A percentile compares a stretch with the other conserved stretches of the same genome.
These are phyloP conservation scores for Rousettus madagascariensis DNA, from an alignment of 2,797 vertebrate species.

Conservation along the genomic window DNA sequence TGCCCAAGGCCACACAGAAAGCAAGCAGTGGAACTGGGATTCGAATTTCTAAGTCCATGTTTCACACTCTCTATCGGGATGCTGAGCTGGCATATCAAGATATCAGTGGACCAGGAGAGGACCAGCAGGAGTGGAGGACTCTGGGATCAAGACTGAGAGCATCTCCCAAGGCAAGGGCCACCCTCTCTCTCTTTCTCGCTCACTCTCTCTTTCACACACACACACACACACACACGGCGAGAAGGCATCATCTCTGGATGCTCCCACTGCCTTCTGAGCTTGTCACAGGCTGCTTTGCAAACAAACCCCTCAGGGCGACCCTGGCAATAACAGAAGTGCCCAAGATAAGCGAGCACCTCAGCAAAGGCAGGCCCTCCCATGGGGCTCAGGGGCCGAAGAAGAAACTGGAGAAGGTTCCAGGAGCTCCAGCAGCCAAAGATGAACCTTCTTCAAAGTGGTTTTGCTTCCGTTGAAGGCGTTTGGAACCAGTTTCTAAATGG, in stretches of 20 bases:
- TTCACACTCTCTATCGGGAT: not conserved
- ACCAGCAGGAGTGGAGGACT: not conserved
- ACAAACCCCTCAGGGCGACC: rapidly evolving
- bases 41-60: not conserved
- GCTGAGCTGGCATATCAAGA: not conserved
- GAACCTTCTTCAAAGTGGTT: not conserved
- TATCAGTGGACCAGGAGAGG: not conserved
- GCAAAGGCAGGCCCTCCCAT: not conserved
- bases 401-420: not conserved
- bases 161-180: too few relatives aligned
- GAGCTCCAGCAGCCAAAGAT: not conserved
- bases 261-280: not conserved
- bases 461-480: not conserved
- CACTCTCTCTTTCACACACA: not conserved
- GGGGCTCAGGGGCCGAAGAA: not conserved
- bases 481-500: not conserved
- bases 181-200: not conserved
- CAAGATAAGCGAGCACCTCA: not conserved
- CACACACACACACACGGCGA: not conserved
- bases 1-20: not conserved
- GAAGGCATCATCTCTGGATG: not conserved
- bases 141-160: not conserved
- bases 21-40: not conserved
- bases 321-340: not conserved
- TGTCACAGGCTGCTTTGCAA: not conserved